Evolutionary conservation across 1,140 invertebrate genomes (phyloP).

Genomic region (Tetragonula clypearis): DNA sequence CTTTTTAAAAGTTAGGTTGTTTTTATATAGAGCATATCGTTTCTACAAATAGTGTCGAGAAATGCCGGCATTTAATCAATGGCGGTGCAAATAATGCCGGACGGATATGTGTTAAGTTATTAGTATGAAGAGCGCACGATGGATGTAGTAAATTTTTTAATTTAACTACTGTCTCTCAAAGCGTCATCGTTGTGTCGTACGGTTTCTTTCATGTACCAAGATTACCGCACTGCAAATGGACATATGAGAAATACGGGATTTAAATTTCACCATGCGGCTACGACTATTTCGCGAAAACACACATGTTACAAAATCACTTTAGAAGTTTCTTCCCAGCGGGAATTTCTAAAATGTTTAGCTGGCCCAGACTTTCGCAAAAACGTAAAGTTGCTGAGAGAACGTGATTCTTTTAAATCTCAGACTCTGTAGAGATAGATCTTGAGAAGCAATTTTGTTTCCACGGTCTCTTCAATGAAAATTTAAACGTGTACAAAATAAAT

Average conservation of each 20-base stretch:
- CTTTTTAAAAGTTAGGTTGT: too few relatives aligned
- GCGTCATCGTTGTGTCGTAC: not conserved
- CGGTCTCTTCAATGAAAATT: too few relatives aligned
- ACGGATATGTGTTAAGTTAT: not conserved
- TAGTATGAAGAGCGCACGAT: not conserved
- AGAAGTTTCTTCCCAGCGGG: not conserved
- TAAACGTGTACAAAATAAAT: too few relatives aligned
- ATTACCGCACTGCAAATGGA: not conserved
- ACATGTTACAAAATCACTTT: slow-evolving; percentile 2
- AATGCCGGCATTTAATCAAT: too few relatives aligned
- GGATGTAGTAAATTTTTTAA: not conserved
- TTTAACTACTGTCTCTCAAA: not conserved
- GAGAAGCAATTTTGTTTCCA: not conserved
- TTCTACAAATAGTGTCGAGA: too few relatives aligned
- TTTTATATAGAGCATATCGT: too few relatives aligned
- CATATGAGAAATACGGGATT: slow-evolving; percentile 3
- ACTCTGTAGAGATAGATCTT: not conserved
- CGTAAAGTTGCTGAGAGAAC: not conserved
- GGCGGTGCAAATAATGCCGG: too few relatives aligned
- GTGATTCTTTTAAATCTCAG: not conserved
- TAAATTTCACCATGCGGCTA: not conserved
- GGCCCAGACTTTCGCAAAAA: not conserved
- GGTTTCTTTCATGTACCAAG: not conserved
- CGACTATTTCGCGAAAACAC: not conserved
- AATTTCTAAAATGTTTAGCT: slow-evolving; percentile 3